Percentiles rank a stretch among this genome's conserved stretches.
These are phyloP conservation scores for Megamerina dolium DNA, from an alignment of 2,888 invertebrate genomes.

Conservation along the genomic window DNA sequence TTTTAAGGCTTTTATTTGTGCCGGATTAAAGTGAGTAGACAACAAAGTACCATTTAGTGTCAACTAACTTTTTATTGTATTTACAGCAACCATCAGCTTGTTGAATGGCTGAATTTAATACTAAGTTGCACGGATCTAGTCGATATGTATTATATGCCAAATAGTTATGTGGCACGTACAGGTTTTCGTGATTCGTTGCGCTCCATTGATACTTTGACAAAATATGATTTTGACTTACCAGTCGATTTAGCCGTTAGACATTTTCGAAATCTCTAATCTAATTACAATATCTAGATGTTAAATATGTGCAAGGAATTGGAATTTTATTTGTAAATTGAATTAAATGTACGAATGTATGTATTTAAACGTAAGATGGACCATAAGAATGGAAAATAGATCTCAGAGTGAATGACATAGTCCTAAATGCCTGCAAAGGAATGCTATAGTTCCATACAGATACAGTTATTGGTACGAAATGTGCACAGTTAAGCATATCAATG, in stretches of 20 bases:
- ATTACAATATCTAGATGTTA: no score
- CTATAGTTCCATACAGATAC: no score
- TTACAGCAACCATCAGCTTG: constrained; percentile 81
- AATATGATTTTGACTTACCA: constrained; percentile 85
- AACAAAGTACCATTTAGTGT: neutral
- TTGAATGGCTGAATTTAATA: constrained; percentile 89
- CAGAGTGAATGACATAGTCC: no score
- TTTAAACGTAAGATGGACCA: no score
- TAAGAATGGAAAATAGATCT: no score
- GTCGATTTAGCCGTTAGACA: constrained; percentile 94
- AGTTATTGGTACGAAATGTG: no score
- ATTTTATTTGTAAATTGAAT: no score
- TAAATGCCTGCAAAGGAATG: no score
- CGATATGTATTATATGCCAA: constrained; percentile 75
- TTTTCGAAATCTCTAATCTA: constrained; percentile 85
- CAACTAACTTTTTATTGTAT: no score
- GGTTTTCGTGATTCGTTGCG: constrained; percentile 94
- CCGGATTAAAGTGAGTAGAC: constrained; percentile 80
- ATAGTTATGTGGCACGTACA: constrained; percentile 94
- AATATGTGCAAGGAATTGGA: no score
- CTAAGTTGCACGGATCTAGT: constrained; percentile 77
- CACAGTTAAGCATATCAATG: no score
- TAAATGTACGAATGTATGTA: no score
- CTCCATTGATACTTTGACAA: constrained; percentile 79
- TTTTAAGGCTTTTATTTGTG: constrained; percentile 96